Conservation (phyloP, 2,797 vertebrate species). For the Ctenopoma kingsleyae region DNA sequence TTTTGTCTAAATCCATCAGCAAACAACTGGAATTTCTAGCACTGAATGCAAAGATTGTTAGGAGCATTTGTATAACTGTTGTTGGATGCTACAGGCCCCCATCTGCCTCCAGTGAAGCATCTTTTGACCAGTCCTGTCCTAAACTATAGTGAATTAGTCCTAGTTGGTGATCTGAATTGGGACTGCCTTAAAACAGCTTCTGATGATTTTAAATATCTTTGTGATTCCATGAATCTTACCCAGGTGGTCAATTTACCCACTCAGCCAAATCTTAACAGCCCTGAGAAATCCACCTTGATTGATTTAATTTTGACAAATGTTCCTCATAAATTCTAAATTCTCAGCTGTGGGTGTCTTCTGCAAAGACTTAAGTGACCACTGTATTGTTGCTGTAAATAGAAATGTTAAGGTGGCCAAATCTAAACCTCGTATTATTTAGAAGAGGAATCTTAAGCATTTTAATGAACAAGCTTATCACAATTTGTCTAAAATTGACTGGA, state of each 20-base stretch:
- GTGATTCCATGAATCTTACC: constrained; percentile 9
- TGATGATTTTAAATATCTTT: not conserved
- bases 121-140: not conserved
- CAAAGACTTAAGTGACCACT: no score
- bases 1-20: not conserved
- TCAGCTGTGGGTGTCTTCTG: no score
- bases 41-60: not conserved
- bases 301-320: constrained; percentile 8
- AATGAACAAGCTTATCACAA: no score
- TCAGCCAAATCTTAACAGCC: not conserved
- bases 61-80: not conserved
- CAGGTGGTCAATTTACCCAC: constrained; percentile 1
- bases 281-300: constrained; percentile 5
- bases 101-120: not conserved
- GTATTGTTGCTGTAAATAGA: no score
- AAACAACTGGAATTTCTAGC: not conserved
- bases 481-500: no score
- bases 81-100: constrained; percentile 9
- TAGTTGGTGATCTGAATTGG: constrained; percentile 6
- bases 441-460: no score
- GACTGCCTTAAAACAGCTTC: not conserved
- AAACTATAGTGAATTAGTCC: not conserved
- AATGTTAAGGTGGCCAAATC: no score
- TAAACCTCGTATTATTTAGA: no score
- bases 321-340: not conserved